Evolutionary conservation across 2,113 vertebrate species (phyloP).

Genomic region (Chaetorhynchus papuensis): DNA sequence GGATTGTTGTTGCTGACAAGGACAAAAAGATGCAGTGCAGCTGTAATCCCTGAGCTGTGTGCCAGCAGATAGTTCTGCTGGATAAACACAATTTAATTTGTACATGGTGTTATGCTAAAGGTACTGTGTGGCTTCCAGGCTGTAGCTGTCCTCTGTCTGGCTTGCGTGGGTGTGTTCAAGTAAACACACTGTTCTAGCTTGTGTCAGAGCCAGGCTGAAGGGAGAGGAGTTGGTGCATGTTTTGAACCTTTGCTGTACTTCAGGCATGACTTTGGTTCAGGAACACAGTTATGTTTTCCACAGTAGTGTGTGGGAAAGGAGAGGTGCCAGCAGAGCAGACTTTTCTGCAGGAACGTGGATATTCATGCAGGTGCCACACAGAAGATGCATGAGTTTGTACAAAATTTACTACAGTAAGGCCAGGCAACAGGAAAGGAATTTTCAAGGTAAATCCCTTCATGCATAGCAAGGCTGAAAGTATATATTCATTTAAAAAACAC

Average conservation of each 20-base stretch:
- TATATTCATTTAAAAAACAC: background rate
- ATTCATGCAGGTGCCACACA: background rate
- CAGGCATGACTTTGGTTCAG: background rate
- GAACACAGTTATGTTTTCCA: background rate
- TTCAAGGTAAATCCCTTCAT: background rate
- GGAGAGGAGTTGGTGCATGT: background rate
- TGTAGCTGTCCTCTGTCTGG: background rate
- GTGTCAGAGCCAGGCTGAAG: background rate
- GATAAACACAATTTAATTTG: background rate
- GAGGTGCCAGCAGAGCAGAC: background rate
- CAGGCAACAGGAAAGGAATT: background rate
- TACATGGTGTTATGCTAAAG: rapidly evolving
- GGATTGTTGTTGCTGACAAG: background rate
- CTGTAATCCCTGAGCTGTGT: background rate
- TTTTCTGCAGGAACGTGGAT: background rate
- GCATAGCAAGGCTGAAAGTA: background rate
- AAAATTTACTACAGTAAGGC: background rate
- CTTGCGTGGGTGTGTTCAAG: background rate
- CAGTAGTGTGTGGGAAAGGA: background rate
- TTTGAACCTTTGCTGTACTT: background rate
- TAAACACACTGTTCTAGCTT: background rate
- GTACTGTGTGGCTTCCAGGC: background rate
- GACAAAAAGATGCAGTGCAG: background rate
- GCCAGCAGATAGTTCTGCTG: background rate
- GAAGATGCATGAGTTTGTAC: background rate